Evolutionary conservation across 2,888 invertebrate genomes (phyloP).

Genomic region (Rotaria socialis): DNA sequence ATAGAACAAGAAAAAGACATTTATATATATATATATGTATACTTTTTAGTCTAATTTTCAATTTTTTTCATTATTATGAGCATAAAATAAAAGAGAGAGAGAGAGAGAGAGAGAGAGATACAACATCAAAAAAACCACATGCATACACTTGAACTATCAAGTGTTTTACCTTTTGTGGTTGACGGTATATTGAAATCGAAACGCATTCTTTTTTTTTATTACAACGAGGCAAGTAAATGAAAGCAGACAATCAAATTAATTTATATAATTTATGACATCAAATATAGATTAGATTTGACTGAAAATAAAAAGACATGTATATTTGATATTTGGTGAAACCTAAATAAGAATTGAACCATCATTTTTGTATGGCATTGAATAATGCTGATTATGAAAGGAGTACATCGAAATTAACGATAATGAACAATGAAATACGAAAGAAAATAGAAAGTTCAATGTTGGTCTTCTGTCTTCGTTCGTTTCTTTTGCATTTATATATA

Average conservation of each 20-base stretch:
- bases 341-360: too few relatives aligned
- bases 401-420: background rate
- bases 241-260: background rate
- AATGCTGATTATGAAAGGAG: too few relatives aligned
- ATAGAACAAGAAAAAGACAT: background rate
- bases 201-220: background rate
- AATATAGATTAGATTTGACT: too few relatives aligned
- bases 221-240: background rate
- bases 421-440: background rate
- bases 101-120: background rate
- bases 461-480: background rate
- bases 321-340: too few relatives aligned
- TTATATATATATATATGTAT: background rate
- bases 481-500: background rate
- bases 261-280: too few relatives aligned
- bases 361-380: too few relatives aligned
- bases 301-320: too few relatives aligned
- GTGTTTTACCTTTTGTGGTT: background rate
- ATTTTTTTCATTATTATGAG: background rate
- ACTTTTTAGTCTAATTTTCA: background rate
- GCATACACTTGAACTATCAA: slow-evolving; percentile 12
- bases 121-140: background rate
- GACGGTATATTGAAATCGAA: background rate
- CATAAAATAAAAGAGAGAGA: background rate
- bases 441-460: background rate